Evolutionary conservation across 2,797 vertebrate species (phyloP).

Genomic region (Crocodylus rhombifer): DNA sequence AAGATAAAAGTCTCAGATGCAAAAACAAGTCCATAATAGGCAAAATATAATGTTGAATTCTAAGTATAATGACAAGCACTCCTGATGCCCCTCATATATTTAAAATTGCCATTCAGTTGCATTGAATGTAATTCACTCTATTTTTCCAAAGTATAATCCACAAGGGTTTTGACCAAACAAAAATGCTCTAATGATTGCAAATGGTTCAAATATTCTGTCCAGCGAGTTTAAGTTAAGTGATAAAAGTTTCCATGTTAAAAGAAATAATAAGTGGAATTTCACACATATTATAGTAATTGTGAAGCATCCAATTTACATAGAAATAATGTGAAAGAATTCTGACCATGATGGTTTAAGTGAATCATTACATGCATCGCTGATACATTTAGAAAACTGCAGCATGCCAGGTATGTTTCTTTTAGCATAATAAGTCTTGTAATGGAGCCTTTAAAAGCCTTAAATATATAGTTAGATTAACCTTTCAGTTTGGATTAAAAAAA

Average conservation of each 20-base stretch:
- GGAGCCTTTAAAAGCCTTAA: slow-evolving; percentile 90
- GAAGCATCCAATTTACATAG: slow-evolving; percentile 91
- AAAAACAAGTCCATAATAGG: slow-evolving; percentile 73
- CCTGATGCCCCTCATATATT: slow-evolving; percentile 81
- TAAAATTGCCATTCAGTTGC: slow-evolving; percentile 84
- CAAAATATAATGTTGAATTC: slow-evolving; percentile 78
- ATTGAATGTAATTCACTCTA: slow-evolving; percentile 81
- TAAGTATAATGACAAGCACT: slow-evolving; percentile 76
- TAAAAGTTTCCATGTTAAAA: slow-evolving; percentile 85
- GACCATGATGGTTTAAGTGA: slow-evolving; percentile 88
- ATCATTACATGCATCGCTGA: slow-evolving; percentile 89
- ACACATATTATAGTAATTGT: slow-evolving; percentile 88
- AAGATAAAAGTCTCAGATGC: slow-evolving; percentile 69
- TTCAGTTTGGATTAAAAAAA: slow-evolving; percentile 82
- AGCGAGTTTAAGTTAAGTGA: slow-evolving; percentile 86
- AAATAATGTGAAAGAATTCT: slow-evolving; percentile 87
- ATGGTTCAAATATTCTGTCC: slow-evolving; percentile 87
- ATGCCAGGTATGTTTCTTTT: slow-evolving; percentile 86
- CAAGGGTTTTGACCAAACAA: slow-evolving; percentile 85
- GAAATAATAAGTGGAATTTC: slow-evolving; percentile 88
- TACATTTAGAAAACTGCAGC: slow-evolving; percentile 86
- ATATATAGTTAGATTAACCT: slow-evolving; percentile 92
- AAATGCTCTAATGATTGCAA: slow-evolving; percentile 86
- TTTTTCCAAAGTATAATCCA: slow-evolving; percentile 79
- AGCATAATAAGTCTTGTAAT: slow-evolving; percentile 88